phyloP scores from a whole-genome alignment of 2,797 vertebrate genomes.

The Trematomus bernacchii region DNA sequence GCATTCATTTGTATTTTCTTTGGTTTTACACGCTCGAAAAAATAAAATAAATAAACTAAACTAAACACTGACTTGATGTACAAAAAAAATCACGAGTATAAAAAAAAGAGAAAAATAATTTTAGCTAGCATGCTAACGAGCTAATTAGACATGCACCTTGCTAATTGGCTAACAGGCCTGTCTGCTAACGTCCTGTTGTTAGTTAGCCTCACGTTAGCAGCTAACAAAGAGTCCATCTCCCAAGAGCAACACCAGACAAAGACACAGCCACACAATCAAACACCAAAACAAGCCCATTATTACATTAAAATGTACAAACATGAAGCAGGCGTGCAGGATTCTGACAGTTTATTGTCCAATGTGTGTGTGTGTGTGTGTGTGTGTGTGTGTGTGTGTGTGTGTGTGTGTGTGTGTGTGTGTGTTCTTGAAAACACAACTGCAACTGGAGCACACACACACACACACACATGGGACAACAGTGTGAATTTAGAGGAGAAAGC shows the following conservation, averaged over 20 bases:
- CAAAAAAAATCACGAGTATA: no score
- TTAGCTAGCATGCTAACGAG: constrained; percentile 45
- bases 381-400: neutral
- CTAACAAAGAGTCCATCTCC: constrained; percentile 76
- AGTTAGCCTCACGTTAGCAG: constrained; percentile 13
- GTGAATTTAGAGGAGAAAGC: neutral
- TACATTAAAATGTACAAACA: fast-evolving
- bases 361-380: constrained; percentile 6
- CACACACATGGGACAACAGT: constrained; percentile 36
- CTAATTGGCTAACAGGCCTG: constrained; percentile 59
- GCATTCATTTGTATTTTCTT: no score
- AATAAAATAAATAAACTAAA: no score
- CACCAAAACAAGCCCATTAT: neutral
- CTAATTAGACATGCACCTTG: constrained; percentile 47
- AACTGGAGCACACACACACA: constrained; percentile 14
- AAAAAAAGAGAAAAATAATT: neutral
- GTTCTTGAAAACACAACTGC: constrained; percentile 50
- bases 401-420: neutral
- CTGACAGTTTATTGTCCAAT: constrained; percentile 71
- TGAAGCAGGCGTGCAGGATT: constrained; percentile 15
- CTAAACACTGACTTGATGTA: neutral
- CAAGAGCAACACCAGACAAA: neutral
- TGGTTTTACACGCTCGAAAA: no score
- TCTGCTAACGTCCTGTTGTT: no score
- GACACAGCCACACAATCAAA: neutral